Evolutionary conservation across 2,888 invertebrate species (phyloP).

Genomic region (Sarcophaga variegata): DNA sequence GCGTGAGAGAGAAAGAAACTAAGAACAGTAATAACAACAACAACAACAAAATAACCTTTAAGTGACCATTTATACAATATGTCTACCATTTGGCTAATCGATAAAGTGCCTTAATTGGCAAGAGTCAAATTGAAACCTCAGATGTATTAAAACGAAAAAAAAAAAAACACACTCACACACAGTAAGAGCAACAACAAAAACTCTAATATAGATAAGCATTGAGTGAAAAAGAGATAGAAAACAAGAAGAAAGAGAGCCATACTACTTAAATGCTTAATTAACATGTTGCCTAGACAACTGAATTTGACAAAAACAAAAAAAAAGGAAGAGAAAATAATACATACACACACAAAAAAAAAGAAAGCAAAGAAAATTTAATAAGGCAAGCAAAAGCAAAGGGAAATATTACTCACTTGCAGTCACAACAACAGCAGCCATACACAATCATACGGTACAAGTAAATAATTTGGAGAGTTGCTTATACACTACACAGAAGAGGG

Average conservation of each 20-base stretch:
- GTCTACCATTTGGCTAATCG: conserved; percentile 68
- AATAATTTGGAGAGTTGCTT: too few relatives aligned
- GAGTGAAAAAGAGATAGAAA: neutral
- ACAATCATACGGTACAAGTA: too few relatives aligned
- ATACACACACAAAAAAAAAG: conserved; percentile 4
- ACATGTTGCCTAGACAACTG: conserved; percentile 71
- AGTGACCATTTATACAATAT: conserved; percentile 59
- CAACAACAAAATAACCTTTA: conserved; percentile 29
- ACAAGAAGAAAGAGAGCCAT: conserved; percentile 25
- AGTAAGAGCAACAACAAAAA: neutral
- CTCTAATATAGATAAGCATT: neutral
- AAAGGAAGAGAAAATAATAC: conserved; percentile 19
- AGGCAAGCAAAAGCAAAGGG: neutral
- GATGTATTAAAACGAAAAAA: conserved; percentile 25
- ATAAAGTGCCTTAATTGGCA: conserved; percentile 69
- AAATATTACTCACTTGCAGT: too few relatives aligned
- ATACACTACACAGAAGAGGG: too few relatives aligned
- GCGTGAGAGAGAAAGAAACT: neutral
- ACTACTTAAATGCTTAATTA: conserved; percentile 69
- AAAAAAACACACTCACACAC: conserved; percentile 16
- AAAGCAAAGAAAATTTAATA: conserved; percentile 21
- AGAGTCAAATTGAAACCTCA: conserved; percentile 65
- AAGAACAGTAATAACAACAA: neutral
- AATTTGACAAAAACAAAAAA: conserved; percentile 44
- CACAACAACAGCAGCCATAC: too few relatives aligned